These are phyloP conservation scores for Morone saxatilis DNA, from an alignment of 2,113 vertebrate species.

Conservation along the genomic window DNA sequence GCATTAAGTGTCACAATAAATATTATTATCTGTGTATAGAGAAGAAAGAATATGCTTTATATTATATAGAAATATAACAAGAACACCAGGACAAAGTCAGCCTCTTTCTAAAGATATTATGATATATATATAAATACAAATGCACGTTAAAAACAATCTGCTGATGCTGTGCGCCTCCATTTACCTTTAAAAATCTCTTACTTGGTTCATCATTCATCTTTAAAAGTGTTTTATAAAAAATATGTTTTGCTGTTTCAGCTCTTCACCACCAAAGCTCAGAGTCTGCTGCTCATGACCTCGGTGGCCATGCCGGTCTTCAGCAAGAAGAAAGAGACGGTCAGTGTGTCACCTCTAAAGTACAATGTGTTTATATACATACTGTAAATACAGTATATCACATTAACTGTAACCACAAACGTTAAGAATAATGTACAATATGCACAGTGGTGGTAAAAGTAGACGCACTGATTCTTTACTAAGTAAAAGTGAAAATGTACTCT, in stretches of 20 bases:
- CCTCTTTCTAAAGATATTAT: no score
- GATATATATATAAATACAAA: no score
- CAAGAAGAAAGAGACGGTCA: slow-evolving; percentile 97
- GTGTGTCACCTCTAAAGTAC: slow-evolving; percentile 39
- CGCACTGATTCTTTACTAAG: no score
- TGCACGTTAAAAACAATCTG: no score
- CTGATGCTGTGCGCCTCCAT: background rate
- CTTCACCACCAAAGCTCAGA: slow-evolving; percentile 91
- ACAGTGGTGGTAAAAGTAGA: no score
- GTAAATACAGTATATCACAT: no score
- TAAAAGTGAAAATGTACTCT: no score
- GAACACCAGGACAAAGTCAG: no score
- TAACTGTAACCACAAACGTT: no score
- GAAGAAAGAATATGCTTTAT: background rate
- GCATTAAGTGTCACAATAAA: background rate
- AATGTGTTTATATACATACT: no score
- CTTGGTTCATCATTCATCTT: background rate
- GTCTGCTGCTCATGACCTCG: slow-evolving; percentile 93
- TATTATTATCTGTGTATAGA: background rate
- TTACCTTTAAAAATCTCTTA: background rate
- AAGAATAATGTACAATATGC: no score
- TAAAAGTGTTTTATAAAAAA: background rate
- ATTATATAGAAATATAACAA: no score
- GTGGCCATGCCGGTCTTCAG: slow-evolving; percentile 99
- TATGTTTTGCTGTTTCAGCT: slow-evolving; percentile 81